Percentiles rank a stretch among this genome's conserved stretches.
Conservation (phyloP, 2,888 invertebrate genomes). For the Bruchidius siliquastri region DNA sequence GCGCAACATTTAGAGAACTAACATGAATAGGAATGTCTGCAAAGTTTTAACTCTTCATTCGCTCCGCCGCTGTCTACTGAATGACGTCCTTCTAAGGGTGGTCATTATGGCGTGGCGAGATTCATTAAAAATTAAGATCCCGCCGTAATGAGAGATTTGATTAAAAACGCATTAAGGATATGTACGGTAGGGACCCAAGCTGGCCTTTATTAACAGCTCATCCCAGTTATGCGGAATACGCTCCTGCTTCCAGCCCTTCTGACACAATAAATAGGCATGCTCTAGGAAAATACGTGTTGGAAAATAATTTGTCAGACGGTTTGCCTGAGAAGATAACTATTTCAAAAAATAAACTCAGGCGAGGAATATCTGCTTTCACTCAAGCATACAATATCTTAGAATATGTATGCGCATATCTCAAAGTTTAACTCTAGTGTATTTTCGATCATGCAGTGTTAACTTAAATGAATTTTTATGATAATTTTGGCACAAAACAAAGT, state of each 20-base stretch:
- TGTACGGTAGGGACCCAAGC: slow-evolving; percentile 14
- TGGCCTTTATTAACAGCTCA: slow-evolving; percentile 17
- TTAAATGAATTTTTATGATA: too few species aligned
- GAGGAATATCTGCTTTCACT: too few species aligned
- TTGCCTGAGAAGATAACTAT: too few species aligned
- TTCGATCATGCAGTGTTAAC: too few species aligned
- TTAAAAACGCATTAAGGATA: slow-evolving; percentile 48
- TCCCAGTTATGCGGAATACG: not conserved
- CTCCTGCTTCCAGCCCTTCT: not conserved
- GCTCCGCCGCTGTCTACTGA: not conserved
- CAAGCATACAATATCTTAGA: too few species aligned
- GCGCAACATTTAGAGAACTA: too few species aligned
- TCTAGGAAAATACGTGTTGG: not conserved
- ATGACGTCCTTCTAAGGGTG: not conserved
- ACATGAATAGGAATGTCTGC: too few species aligned
- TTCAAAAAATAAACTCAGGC: too few species aligned
- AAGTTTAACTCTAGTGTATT: too few species aligned
- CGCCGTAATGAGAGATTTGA: slow-evolving; percentile 47
- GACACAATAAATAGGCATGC: not conserved
- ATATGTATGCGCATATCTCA: too few species aligned
- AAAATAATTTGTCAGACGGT: too few species aligned
- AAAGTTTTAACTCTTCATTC: not conserved
- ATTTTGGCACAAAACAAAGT: too few species aligned
- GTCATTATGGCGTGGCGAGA: slow-evolving; percentile 19
- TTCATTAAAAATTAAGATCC: slow-evolving; percentile 48